Base-by-base conservation (phyloP, 2,113 vertebrate genomes). In the Paratilapia polleni region DNA sequence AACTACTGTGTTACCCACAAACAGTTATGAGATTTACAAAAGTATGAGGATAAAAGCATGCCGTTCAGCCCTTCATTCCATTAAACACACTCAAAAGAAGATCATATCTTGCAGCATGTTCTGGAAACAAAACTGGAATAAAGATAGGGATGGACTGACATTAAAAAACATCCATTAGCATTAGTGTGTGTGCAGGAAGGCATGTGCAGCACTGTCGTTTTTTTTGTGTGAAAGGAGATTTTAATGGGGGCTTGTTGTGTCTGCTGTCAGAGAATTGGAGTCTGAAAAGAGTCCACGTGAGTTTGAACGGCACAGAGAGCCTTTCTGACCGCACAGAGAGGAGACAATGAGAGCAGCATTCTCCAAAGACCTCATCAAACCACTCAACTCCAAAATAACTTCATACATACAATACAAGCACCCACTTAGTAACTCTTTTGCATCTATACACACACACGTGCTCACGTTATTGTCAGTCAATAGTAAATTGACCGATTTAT, bases 201-300 rank as follows among this genome's bases (percentile, higher is more conserved):
- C 56, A 26, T 36, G 57, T 49, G 43, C 61, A 58, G 82, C 19
- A 8, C 41, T 2, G 77, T 15, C 0, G 31, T 1, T 38, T 3
- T 31, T 19, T 47, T 43, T 26, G 24, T 59, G 19, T 28, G 62
- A 36, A 1, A 6, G 57, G 20, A 66, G 1, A 36, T 7, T 20
- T 74, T 80, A 87, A 83, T 75, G 64, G 57, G 85, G 20, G 28
- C 41, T 10, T 83, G 76, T 91, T 85, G 61, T 87, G 86, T 86
- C 82, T 64, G 80, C 60, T 1, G 80, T 70, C 58, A 28, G 54
- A 78, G 59, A 88, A 76, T 70, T 60, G 76, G 38, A 20, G 22
- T 57, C 68, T 68, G 78, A 76, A 81, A 26, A 8, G 57, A 52
- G 47, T 86, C 84, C 34, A 24, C 49, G 82, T 88, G 88, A 91